Evolutionary conservation across 2,888 invertebrate species (phyloP).

Genomic region (Leucoma salicis): DNA sequence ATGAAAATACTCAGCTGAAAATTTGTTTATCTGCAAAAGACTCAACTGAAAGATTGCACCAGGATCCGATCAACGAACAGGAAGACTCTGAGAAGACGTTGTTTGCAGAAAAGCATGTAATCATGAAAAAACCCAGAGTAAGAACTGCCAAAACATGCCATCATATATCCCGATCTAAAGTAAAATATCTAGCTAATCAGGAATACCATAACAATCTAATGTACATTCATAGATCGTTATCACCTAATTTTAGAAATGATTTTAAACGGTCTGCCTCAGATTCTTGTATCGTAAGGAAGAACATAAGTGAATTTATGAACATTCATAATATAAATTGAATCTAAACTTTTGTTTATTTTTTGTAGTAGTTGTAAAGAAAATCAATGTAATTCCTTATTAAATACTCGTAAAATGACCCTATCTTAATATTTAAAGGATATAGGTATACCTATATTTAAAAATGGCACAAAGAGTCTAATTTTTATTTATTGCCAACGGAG

Average conservation of each 20-base stretch:
- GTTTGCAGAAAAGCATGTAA: slow-evolving; percentile 3
- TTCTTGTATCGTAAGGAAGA: slow-evolving; percentile 30
- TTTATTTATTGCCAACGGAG: too few species aligned
- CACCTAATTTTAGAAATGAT: slow-evolving; percentile 17
- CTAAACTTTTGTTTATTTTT: neutral
- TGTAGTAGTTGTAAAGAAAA: too few species aligned
- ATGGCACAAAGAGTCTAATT: too few species aligned
- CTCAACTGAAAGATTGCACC: neutral
- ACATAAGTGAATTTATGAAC: slow-evolving; percentile 23
- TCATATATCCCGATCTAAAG: slow-evolving; percentile 10
- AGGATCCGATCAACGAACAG: slow-evolving; percentile 2
- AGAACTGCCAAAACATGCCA: neutral
- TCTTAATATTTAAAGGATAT: too few species aligned
- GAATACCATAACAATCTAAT: slow-evolving; percentile 12
- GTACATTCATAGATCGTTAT: slow-evolving; percentile 21
- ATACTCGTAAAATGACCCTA: too few species aligned
- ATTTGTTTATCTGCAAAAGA: slow-evolving; percentile 27
- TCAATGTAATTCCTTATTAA: too few species aligned
- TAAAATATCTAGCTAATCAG: slow-evolving; percentile 13
- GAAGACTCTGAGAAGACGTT: slow-evolving; percentile 7
- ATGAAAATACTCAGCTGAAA: slow-evolving; percentile 48
- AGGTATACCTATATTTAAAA: too few species aligned
- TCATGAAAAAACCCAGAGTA: neutral
- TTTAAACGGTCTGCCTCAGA: slow-evolving; percentile 34
- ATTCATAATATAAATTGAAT: slow-evolving; percentile 21